These are phyloP conservation scores for Leuctra nigra DNA, from an alignment of 2,888 invertebrate species.

Conservation along the genomic window DNA sequence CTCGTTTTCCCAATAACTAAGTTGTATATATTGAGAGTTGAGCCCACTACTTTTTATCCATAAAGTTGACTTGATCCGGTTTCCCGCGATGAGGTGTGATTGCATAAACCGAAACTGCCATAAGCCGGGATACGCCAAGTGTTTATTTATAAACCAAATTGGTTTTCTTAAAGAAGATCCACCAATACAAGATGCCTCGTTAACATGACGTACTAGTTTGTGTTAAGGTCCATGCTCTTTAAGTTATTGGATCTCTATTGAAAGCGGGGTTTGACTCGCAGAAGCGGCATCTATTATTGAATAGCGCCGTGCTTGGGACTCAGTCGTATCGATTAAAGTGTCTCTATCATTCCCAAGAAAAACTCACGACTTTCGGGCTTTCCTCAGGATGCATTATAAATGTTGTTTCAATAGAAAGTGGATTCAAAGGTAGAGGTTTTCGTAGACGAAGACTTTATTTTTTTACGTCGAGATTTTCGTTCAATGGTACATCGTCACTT, in stretches of 20 bases:
- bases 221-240: conserved; percentile 8
- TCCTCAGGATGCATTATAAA: conserved; percentile 10
- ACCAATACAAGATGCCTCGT: background rate
- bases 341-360: conserved; percentile 1
- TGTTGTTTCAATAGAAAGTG: conserved; percentile 6
- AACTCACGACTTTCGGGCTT: conserved; percentile 2
- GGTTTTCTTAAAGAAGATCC: conserved; percentile 4
- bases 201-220: background rate
- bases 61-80: too few species aligned
- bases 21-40: too few species aligned
- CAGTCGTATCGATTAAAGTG: background rate
- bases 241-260: conserved; percentile 14
- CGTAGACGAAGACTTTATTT: background rate
- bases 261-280: conserved; percentile 4
- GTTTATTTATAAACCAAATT: conserved; percentile 16
- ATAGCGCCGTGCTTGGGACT: conserved; percentile 2
- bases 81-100: conserved; percentile 7
- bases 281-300: conserved; percentile 10
- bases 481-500: too few species aligned
- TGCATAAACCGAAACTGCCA: conserved; percentile 9
- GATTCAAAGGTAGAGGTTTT: conserved; percentile 2
- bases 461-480: conserved; percentile 1
- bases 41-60: too few species aligned
- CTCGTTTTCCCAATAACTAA: too few species aligned
- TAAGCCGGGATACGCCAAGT: conserved; percentile 8